Evolutionary conservation across 2,888 invertebrate species (phyloP), one percentile per base, ranked within the genome.

Genomic region (Entomobrya proxima): DNA sequence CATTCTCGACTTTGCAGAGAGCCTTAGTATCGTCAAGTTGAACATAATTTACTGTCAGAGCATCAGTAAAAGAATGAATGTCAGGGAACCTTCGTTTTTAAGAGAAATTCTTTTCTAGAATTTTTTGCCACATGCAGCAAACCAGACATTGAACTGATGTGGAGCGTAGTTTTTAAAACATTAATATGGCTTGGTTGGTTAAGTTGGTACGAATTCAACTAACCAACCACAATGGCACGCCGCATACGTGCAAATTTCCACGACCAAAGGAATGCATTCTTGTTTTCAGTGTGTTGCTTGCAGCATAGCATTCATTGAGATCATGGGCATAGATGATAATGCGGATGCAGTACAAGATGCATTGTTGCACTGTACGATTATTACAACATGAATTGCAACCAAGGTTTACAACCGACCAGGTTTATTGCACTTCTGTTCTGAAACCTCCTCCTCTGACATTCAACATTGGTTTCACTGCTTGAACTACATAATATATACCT

Each of bases 371-470:
- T 21, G 67, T 47, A 50, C 21, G 50, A 50, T 74, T 74, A 44
- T 76, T 76, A 76, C 76, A 76, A 40, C 76, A 76, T 18, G 50
- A 74, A 74, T 35, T 79, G 79, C 79, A 79, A 52, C 79, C 79
- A 79, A 79, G 67, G 64, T 79, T 79, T 79, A 67, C 52, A 55
- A 72, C 69, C 80, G 47, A 83, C 76, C 82, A 83, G 82, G 76
- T 83, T 83, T 83, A 75, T 83, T 83, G 82, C 82, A 83, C 82
- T 83, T 83, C 75, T 80, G 30, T 83, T 83, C 75, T 80, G 30
- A 58, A 58, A 58, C 80, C 80, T 40, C 80, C 80, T 52, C 80
- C 67, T n/a, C n/a, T 79, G 79, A 79, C 79, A 79, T 79, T 79
- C 79, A 79, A 67, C 47, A 67, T 67, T 67, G 35, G 74, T 69